Percentiles rank a stretch among this genome's conserved stretches.
Evolutionary conservation across 1,140 invertebrate genomes (phyloP).

Genomic region (Temnothorax longispinosus): DNA sequence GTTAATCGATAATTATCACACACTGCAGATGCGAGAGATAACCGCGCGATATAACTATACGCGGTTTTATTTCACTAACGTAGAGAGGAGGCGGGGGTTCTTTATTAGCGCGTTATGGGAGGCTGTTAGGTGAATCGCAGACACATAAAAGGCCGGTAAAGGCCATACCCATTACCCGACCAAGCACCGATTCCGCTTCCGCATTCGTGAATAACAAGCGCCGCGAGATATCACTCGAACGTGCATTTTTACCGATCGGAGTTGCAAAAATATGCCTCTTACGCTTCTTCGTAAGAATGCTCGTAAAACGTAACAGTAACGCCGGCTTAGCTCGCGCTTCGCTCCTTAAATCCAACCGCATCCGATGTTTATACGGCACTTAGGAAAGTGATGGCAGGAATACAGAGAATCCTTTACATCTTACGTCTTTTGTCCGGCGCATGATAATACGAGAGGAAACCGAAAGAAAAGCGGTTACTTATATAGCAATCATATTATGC

Average conservation of each 20-base stretch:
- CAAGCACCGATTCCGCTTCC: constrained; percentile 23
- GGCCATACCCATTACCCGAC: constrained; percentile 42
- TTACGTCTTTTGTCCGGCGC: background rate
- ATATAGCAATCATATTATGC: background rate
- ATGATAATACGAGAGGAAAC: background rate
- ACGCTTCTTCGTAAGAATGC: background rate
- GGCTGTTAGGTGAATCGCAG: constrained; percentile 49
- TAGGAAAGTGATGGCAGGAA: background rate
- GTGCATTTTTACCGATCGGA: background rate
- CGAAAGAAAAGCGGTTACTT: background rate
- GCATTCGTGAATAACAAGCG: constrained; percentile 52
- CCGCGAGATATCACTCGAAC: constrained; percentile 43
- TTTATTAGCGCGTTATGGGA: constrained; percentile 20
- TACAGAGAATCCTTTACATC: background rate
- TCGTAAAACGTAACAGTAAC: constrained; percentile 41
- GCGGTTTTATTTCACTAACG: constrained; percentile 30
- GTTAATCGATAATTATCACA: constrained; percentile 18
- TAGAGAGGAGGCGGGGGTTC: background rate
- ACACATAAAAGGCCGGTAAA: constrained; percentile 21
- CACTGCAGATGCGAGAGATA: background rate
- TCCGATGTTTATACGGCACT: constrained; percentile 18
- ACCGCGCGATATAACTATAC: background rate
- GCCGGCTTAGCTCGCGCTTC: background rate
- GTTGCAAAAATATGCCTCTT: constrained; percentile 23
- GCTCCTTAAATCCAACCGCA: background rate